Evolutionary conservation across 2,797 vertebrate genomes (phyloP).

Genomic region (Muscicapa striata): DNA sequence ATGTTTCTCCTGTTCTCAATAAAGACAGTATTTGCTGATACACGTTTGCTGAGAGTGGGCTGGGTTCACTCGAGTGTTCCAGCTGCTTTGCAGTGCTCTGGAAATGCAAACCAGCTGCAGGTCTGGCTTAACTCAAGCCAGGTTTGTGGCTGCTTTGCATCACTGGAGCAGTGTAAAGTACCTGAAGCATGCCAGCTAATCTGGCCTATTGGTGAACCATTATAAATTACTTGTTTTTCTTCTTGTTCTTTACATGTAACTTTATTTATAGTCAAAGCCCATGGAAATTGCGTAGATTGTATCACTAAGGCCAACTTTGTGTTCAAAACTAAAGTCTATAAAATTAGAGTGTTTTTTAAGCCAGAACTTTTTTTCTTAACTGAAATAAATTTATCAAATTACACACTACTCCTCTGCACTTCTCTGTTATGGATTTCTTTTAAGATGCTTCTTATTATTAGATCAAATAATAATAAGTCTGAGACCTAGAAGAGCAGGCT

Average conservation of each 20-base stretch:
- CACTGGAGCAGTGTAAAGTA: conserved; percentile 31
- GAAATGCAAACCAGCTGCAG: conserved; percentile 38
- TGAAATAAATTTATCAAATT: conserved; percentile 12
- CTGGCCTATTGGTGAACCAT: conserved; percentile 56
- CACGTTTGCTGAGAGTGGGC: neutral
- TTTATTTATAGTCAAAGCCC: conserved; percentile 18
- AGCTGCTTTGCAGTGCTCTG: conserved; percentile 27
- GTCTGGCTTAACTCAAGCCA: conserved; percentile 29
- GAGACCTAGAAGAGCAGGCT: neutral
- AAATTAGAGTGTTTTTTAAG: neutral
- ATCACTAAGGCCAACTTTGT: neutral
- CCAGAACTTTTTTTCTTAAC: neutral
- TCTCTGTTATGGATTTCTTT: neutral
- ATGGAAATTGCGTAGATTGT: neutral
- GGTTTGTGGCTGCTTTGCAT: conserved; percentile 52
- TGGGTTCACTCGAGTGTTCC: neutral
- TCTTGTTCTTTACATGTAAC: conserved; percentile 14
- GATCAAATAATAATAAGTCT: neutral
- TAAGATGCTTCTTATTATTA: neutral
- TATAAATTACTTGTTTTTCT: conserved; percentile 54
- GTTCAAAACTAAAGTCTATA: neutral
- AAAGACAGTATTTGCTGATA: neutral
- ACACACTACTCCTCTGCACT: neutral
- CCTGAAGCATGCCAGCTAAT: conserved; percentile 50
- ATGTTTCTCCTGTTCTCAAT: neutral